phyloP scores from a whole-genome alignment of 2,888 invertebrate genomes.

The Orgyia antiqua region DNA sequence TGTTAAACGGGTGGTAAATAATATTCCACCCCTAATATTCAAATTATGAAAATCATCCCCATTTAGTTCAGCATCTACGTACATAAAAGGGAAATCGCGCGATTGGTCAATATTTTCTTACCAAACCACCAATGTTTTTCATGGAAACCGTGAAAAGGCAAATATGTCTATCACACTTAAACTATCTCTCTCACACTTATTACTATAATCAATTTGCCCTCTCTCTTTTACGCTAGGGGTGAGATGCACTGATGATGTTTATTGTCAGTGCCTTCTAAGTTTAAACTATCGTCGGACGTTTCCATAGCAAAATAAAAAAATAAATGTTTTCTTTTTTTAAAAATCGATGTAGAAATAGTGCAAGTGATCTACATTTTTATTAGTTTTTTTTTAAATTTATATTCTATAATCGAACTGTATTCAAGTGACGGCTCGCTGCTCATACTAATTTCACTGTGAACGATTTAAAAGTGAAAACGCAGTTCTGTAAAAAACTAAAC shows the following conservation, averaged over 20 bases:
- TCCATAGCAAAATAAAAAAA: constrained; percentile 31
- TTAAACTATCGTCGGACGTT: constrained; percentile 66
- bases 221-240: constrained; percentile 56
- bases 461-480: constrained; percentile 31
- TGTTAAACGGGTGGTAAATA: constrained; percentile 16
- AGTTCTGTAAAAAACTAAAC: constrained; percentile 16
- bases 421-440: constrained; percentile 36
- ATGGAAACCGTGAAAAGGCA: constrained; percentile 47
- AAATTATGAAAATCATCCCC: constrained; percentile 33
- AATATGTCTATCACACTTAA: constrained; percentile 45
- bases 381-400: constrained; percentile 16
- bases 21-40: constrained; percentile 27
- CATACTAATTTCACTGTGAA: constrained; percentile 38
- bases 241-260: constrained; percentile 36
- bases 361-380: constrained; percentile 11
- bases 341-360: constrained; percentile 4
- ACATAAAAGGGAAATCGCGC: constrained; percentile 15
- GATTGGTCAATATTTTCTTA: constrained; percentile 48
- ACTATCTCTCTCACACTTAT: constrained; percentile 40
- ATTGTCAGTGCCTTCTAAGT: constrained; percentile 64
- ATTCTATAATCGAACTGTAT: constrained; percentile 18
- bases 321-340: constrained; percentile 11
- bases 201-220: constrained; percentile 25
- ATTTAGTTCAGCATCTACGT: constrained; percentile 19
- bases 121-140: constrained; percentile 49